Evolutionary conservation across 64 coral and sea anemone genomes (phyloP), one percentile per base, ranked within the genome.

Genomic region (Pocillopora damicornis): DNA sequence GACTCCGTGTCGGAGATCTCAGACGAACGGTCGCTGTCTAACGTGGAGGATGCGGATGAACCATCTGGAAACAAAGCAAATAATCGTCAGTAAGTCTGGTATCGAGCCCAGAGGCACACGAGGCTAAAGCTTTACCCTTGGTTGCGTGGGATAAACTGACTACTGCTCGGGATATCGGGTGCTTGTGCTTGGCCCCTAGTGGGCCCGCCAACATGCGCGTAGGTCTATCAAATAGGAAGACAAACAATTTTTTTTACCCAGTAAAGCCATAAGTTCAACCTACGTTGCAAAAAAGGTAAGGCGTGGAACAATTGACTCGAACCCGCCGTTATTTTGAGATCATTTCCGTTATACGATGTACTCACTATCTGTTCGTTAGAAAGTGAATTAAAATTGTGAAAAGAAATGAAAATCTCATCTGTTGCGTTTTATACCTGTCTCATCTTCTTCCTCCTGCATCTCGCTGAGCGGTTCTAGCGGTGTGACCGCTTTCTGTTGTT

Each of bases 391-490:
- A 71, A 71, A 20, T 71, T 26, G 67, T 23, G 9, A 38, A 34
- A 34, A 56, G 76, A 79, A 45, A 38, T 56, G 15, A n/a, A 8
- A 5, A 10, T 4, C 20, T 9, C 30, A 78, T 38, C 37, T 11
- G 11, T 67, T 16, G 36, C 4, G 20, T 13, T 10, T 71, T 73
- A 78, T 86, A 96, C 94, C 91, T 9, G 65, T 93, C 58, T 92
- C 94, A 14, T 92, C 94, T 12, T 96, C 90, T 65, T 95, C 93
- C 63, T 95, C 94, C 13, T 87, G 91, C 51, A 86, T 93, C 74
- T 96, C 94, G 30, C 67, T 83, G 13, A 96, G 87, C 15, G 94
- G 90, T 58, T 92, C 94, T 35, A 96, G 80, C 6, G 91, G 89
- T 17, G 73, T 63, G 75, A 96, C 87, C 60, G 90, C 64, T 75